Conservation (phyloP, 2,888 invertebrate genomes). For the Itoplectis maculator region DNA sequence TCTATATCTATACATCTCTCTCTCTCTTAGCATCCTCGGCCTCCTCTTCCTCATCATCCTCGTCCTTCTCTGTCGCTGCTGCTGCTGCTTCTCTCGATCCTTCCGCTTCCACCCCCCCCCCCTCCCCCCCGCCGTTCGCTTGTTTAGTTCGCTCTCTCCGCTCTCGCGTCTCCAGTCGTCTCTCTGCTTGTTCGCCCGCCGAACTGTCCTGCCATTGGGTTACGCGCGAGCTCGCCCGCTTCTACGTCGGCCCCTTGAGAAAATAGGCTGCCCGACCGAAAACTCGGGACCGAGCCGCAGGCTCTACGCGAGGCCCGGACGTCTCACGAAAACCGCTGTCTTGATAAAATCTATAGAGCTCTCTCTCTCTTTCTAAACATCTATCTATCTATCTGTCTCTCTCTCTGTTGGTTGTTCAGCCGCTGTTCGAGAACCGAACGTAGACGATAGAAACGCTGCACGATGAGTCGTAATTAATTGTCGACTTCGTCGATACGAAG, state of each 20-base stretch:
- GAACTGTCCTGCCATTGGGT: slow-evolving; percentile 44
- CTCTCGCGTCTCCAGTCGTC: slow-evolving; percentile 23
- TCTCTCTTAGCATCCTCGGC: slow-evolving; percentile 52
- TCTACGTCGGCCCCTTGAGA: slow-evolving; percentile 39
- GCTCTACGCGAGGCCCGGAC: not conserved
- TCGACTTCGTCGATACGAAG: slow-evolving; percentile 27
- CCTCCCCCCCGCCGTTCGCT: no score
- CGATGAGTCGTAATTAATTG: slow-evolving; percentile 61
- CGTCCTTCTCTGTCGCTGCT: slow-evolving; percentile 69
- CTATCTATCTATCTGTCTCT: no score
- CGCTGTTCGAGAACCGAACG: no score
- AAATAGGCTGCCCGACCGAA: slow-evolving; percentile 63
- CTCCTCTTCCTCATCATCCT: slow-evolving; percentile 69
- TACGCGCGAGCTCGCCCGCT: slow-evolving; percentile 1
- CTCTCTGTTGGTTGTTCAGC: no score
- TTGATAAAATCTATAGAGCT: slow-evolving; percentile 46
- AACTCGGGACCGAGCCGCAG: slow-evolving; percentile 16
- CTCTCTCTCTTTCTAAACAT: no score
- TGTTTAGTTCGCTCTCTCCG: slow-evolving; percentile 53
- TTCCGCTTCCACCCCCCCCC: slow-evolving; percentile 66
- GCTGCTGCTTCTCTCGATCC: slow-evolving; percentile 74
- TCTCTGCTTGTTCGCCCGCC: slow-evolving; percentile 48
- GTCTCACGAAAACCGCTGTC: slow-evolving; percentile 1
- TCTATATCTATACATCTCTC: slow-evolving; percentile 60
- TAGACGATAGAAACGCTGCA: not conserved